Evolutionary conservation across 2,888 invertebrate species (phyloP), one percentile per base, ranked within the genome.

Genomic region (Euplexia lucipara): DNA sequence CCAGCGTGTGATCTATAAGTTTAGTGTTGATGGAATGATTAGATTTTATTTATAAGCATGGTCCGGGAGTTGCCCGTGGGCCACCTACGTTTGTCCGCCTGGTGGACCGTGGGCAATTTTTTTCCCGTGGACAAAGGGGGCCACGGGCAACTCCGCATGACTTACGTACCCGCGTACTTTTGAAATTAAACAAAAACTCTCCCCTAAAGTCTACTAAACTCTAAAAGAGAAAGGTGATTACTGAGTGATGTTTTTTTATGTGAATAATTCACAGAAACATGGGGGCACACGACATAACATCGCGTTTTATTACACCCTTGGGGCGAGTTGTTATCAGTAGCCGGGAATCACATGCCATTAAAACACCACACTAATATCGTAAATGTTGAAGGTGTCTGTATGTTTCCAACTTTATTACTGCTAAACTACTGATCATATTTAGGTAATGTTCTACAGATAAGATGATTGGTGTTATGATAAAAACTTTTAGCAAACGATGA

Each of bases 251-350:
- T 64, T 64, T 56, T 26, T 70, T 65, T 70, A 70, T 73, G 56
- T 64, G 56, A 64, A 73, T 70, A 74, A 74, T 70, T 70, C 56
- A 67, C 42, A 44, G 52, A 67, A 72, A 57, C 56, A 67, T 52
- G 42, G 42, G 61, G 51, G 48, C 22, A n/a, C 22, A 34, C 41
- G 35, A 39, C 35, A 51, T 30, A 57, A 57, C 41, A 44, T 59
- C 12, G 52, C 39, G 64, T 73, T 64, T 74, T 57, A 70, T 49
- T 39, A 26, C 56, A 37, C 73, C 44, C 56, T 48, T 48, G 65
- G 65, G 73, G 35, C 26, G 20, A 30, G 8, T 16, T 39, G 65
- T 53, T 74, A 74, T 74, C 74, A 48, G 49, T 20, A 52, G 32
- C 30, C 0, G 44, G 51, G 56, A 73, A 73, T 74, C 74, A 60